These are phyloP conservation scores for Napeogenes sylphis DNA, from an alignment of 2,888 invertebrate species.

Conservation along the genomic window DNA sequence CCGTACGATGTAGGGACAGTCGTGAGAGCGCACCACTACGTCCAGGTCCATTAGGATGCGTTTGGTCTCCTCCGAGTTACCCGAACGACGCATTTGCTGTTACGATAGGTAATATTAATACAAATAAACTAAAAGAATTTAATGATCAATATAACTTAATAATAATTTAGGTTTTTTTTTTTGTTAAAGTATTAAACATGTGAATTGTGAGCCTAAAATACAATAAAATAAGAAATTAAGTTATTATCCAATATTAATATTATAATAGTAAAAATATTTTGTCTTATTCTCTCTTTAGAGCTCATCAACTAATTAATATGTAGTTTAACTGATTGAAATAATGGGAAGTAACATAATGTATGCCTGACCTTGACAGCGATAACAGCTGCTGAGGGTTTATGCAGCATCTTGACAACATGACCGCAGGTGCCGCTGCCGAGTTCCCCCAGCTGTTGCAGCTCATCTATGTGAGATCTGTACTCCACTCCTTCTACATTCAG, in stretches of 20 bases:
- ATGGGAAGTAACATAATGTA: too few relatives aligned
- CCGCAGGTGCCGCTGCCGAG: slow-evolving; percentile 97
- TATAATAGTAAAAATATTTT: too few relatives aligned
- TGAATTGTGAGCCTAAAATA: too few relatives aligned
- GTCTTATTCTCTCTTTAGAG: too few relatives aligned
- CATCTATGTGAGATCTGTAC: slow-evolving; percentile 89
- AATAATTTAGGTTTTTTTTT: too few relatives aligned
- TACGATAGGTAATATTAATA: not conserved
- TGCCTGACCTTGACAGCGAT: slow-evolving; percentile 93
- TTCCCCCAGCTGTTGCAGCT: slow-evolving; percentile 91
- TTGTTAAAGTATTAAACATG: too few relatives aligned
- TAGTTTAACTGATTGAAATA: too few relatives aligned
- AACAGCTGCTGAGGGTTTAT: slow-evolving; percentile 88
- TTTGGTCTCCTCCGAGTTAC: slow-evolving; percentile 97
- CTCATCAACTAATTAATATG: too few relatives aligned
- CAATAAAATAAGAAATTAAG: too few relatives aligned
- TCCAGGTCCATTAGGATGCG: slow-evolving; percentile 99
- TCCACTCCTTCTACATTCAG: slow-evolving; percentile 87
- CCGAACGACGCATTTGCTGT: slow-evolving; percentile 97
- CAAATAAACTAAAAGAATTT: not conserved
- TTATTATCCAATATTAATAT: too few relatives aligned
- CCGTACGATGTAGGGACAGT: slow-evolving; percentile 97
- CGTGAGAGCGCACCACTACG: slow-evolving; percentile 97
- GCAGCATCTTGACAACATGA: slow-evolving; percentile 97
- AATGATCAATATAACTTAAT: slow-evolving; percentile 6